phyloP scores from a whole-genome alignment of 2,797 vertebrate species.

The Sebastes reedi region DNA sequence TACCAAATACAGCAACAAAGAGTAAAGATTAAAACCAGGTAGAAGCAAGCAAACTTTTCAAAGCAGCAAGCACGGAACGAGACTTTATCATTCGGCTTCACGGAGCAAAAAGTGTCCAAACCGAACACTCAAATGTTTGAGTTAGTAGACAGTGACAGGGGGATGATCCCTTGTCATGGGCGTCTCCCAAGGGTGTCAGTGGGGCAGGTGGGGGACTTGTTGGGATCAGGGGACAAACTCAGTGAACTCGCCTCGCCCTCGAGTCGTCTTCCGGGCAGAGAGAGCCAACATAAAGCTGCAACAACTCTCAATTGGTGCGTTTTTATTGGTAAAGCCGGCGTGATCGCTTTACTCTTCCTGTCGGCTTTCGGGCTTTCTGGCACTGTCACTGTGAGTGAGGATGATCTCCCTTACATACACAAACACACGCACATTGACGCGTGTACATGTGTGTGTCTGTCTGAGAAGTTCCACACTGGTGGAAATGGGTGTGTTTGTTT shows the following conservation, averaged over 20 bases:
- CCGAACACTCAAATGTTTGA: not conserved
- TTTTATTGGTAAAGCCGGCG: slow-evolving; percentile 16
- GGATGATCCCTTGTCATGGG: slow-evolving; percentile 12
- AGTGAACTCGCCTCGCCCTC: not conserved
- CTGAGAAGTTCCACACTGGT: not conserved
- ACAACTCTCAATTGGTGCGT: slow-evolving; percentile 37
- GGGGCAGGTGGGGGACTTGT: not conserved
- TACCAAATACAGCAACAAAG: not conserved
- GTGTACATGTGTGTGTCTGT: not conserved
- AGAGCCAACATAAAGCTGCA: not conserved
- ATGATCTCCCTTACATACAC: not conserved
- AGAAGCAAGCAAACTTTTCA: not conserved
- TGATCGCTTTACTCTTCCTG: slow-evolving; percentile 29
- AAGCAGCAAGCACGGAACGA: not conserved
- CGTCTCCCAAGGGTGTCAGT: not conserved
- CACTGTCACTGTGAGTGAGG: not conserved
- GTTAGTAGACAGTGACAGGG: not conserved
- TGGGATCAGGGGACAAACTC: slow-evolving; percentile 42
- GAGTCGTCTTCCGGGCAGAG: not conserved
- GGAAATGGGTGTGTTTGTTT: not conserved
- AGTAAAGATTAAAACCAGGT: not conserved
- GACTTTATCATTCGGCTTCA: not conserved
- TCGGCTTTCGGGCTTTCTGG: slow-evolving; percentile 17
- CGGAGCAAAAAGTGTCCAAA: not conserved
- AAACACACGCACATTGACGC: not conserved